Evolutionary conservation across 2,797 vertebrate species (phyloP), one percentile per base, ranked within the genome.

Genomic region (Naso thynnoides): DNA sequence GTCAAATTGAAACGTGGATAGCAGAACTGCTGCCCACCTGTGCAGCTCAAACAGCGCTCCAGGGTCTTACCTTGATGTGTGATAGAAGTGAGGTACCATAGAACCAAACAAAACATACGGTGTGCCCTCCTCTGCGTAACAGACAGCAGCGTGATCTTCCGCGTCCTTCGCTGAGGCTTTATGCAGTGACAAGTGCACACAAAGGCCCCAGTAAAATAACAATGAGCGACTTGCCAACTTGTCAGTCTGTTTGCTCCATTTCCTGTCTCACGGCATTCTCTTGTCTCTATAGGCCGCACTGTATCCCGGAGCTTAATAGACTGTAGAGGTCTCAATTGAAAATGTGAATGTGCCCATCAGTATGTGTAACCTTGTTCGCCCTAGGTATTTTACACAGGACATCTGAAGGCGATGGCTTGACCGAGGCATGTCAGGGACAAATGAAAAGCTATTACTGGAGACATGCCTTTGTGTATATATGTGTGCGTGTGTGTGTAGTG

Each of bases 381-480:
- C 66, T 19, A 45, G 71, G 85, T 91, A 84, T 91, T 92, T 91
- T 90, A 92, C 85, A 76, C 73, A 27, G 78, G 82, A 87, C 84
- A 82, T 89, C 82, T 88, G 63, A 86, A 85, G 85, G 84, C 81
- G 24, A 77, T 76, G 81, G 73, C 70, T 83, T 81, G 81, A 87
- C 87, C 68, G 50, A 89, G 81, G 79, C 83, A 85, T 80, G 86
- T 92, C 89, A 82, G 67, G 54, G 79, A 87, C 82, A 82, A 86
- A 90, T 90, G 84, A 87, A 90, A 91, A 88, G 82, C 90, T 88
- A 88, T 90, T 90, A 91, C 78, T 60, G 73, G 73, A 82, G 88
- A 89, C 74, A 36, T 72, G 78, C 39, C 64, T 85, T 26, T 78
- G 58, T 85, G 72, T 76, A 39, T n/a, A 24, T 18, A 53, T 56